A percentile compares a stretch with the other conserved stretches of the same genome.
Evolutionary conservation across 2,888 invertebrate genomes (phyloP).

Genomic region (Apamea crenata): DNA sequence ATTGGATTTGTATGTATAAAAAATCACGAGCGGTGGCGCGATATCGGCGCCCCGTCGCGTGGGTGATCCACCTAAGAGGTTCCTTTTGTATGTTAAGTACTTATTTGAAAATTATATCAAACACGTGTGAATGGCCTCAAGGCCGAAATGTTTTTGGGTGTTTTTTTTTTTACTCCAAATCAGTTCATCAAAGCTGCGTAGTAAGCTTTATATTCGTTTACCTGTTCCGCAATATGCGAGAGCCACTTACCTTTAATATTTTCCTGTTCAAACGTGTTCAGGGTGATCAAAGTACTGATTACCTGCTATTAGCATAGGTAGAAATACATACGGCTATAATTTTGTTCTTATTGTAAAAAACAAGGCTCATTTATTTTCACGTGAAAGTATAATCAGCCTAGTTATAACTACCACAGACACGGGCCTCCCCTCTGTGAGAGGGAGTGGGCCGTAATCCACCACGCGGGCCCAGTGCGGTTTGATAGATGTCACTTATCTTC

Average conservation of each 20-base stretch:
- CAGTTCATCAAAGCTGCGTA: slow-evolving; percentile 2
- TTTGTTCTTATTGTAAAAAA: background rate
- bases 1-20: background rate
- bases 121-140: background rate
- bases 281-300: slow-evolving; percentile 34
- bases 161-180: slow-evolving; percentile 5
- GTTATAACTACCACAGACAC: background rate
- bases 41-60: background rate
- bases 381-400: background rate
- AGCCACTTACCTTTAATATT: slow-evolving; percentile 37
- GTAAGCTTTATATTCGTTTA: background rate
- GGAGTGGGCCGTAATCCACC: background rate
- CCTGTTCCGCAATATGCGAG: slow-evolving; percentile 4
- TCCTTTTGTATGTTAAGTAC: no score
- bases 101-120: background rate
- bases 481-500: background rate
- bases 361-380: background rate
- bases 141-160: background rate
- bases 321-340: slow-evolving; percentile 8
- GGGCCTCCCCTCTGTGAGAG: background rate
- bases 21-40: background rate
- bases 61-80: background rate
- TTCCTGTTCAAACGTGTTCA: slow-evolving; percentile 35
- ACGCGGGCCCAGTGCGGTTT: background rate
- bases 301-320: background rate